Percentiles rank a stretch among this genome's conserved stretches.
These are phyloP conservation scores for Scleropages formosus DNA, from an alignment of 2,797 vertebrate genomes.

Conservation along the genomic window DNA sequence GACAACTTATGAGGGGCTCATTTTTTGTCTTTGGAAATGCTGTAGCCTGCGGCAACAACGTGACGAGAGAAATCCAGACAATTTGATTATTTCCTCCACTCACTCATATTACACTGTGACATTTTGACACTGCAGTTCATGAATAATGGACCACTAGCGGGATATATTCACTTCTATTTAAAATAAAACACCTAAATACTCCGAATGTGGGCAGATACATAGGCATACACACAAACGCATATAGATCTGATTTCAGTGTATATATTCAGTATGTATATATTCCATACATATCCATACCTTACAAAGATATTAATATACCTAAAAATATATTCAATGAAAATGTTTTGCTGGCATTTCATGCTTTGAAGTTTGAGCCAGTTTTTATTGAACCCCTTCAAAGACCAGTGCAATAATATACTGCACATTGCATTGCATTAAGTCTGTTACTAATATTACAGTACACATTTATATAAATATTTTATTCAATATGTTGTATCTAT, in stretches of 20 bases:
- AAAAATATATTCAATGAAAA: slow-evolving; percentile 2
- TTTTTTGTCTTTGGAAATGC: slow-evolving; percentile 7
- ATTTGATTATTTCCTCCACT: neutral
- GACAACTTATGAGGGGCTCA: slow-evolving; percentile 4
- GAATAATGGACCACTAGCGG: neutral
- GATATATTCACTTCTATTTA: neutral
- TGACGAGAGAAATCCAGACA: slow-evolving; percentile 3
- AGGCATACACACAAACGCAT: neutral
- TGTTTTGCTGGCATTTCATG: slow-evolving; percentile 49
- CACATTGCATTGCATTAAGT: slow-evolving; percentile 79
- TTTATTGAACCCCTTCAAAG: slow-evolving; percentile 63
- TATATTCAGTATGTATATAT: neutral
- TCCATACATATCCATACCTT: neutral
- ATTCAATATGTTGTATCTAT: slow-evolving; percentile 81
- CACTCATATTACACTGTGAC: slow-evolving; percentile 18
- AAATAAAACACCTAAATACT: neutral
- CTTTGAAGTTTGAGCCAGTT: slow-evolving; percentile 68
- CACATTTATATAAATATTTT: slow-evolving; percentile 86
- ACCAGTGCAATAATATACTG: slow-evolving; percentile 78
- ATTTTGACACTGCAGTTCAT: neutral
- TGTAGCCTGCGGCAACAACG: slow-evolving; percentile 26
- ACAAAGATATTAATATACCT: too few relatives aligned
- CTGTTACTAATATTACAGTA: slow-evolving; percentile 67
- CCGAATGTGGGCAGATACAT: neutral
- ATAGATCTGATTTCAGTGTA: neutral